phyloP scores from a whole-genome alignment of 1,140 invertebrate genomes.

The Papilio machaon region DNA sequence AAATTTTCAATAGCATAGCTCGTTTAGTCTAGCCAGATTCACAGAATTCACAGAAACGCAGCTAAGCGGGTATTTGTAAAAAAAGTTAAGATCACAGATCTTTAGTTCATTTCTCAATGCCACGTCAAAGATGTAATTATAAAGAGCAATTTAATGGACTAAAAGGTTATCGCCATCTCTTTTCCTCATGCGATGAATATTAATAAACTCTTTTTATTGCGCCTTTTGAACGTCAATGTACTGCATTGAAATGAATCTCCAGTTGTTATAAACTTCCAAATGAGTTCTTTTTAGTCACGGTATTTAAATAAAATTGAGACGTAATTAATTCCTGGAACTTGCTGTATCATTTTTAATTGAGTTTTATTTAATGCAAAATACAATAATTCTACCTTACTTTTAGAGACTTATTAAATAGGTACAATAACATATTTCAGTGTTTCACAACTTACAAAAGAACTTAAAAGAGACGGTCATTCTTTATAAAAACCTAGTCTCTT shows the following conservation, averaged over 20 bases:
- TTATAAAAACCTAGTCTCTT: not conserved
- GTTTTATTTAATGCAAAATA: not conserved
- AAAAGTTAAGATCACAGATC: not conserved
- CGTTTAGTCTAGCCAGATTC: slow-evolving; percentile 9
- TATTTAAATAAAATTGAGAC: slow-evolving; percentile 18
- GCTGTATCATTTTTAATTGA: not conserved
- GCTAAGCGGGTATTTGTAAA: not conserved
- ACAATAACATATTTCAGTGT: not conserved
- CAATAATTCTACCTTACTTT: not conserved
- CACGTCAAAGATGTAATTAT: slow-evolving; percentile 27
- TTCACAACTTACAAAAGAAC: not conserved
- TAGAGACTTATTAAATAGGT: not conserved
- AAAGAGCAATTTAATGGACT: slow-evolving; percentile 25
- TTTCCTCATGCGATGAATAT: slow-evolving; percentile 25
- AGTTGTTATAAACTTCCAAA: slow-evolving; percentile 17
- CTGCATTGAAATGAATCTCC: slow-evolving; percentile 31
- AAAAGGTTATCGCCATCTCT: slow-evolving; percentile 30
- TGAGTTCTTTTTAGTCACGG: not conserved
- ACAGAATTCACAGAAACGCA: not conserved
- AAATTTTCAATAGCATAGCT: not conserved
- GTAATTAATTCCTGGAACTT: not conserved
- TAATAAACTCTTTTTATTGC: slow-evolving; percentile 33
- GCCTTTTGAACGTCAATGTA: slow-evolving; percentile 28
- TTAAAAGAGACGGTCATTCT: not conserved
- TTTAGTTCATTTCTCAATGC: slow-evolving; percentile 14